phyloP scores from a whole-genome alignment of 2,797 vertebrate genomes.

The Poeciliopsis paucimaculata region DNA sequence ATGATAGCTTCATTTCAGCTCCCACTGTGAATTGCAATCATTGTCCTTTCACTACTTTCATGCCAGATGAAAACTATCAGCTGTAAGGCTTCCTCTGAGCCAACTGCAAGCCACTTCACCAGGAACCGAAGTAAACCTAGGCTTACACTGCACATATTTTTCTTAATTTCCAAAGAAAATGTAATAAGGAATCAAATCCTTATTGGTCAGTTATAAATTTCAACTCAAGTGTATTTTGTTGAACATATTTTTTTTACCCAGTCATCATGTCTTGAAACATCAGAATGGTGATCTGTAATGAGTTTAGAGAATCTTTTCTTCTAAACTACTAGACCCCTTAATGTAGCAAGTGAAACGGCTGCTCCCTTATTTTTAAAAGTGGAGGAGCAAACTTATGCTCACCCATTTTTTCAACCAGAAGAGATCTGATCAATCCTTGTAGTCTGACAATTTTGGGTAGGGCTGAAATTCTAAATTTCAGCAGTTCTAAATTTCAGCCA shows the following conservation, averaged over 20 bases:
- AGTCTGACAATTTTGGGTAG: too few relatives aligned
- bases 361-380: not conserved
- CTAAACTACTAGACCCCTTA: not conserved
- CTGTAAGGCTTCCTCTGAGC: conserved; percentile 7
- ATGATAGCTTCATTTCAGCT: conserved; percentile 51
- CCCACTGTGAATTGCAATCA: conserved; percentile 46
- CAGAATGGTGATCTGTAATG: not conserved
- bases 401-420: not conserved
- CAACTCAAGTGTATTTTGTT: not conserved
- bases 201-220: not conserved
- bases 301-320: not conserved
- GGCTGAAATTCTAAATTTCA: not conserved
- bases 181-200: not conserved
- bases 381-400: not conserved
- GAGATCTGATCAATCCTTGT: not conserved
- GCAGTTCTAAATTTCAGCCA: not conserved
- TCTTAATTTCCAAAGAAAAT: not conserved
- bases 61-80: conserved; percentile 17
- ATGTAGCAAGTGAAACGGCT: not conserved
- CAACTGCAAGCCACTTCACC: not conserved
- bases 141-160: not conserved
- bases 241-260: not conserved
- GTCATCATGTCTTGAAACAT: not conserved
- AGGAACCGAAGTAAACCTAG: not conserved
- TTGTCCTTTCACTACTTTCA: conserved; percentile 31